Percentiles rank a stretch among this genome's conserved stretches.
phyloP scores from a whole-genome alignment of 2,797 vertebrate genomes.

The Chrosomus eos region DNA sequence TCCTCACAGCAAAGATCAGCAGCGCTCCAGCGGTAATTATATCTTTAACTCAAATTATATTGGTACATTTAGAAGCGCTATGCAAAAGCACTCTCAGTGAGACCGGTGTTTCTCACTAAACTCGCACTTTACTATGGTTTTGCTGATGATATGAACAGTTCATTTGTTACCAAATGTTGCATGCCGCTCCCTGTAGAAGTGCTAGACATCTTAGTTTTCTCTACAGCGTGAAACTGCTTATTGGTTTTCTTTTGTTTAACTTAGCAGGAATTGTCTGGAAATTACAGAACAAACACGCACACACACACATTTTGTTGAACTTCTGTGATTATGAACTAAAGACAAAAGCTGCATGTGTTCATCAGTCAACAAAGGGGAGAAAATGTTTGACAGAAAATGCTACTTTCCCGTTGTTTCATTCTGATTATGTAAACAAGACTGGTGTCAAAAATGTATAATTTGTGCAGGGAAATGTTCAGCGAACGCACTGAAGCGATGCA shows the following conservation, averaged over 20 bases:
- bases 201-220: conserved; percentile 38
- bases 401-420: conserved; percentile 24
- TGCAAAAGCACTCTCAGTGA: neutral
- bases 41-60: conserved; percentile 46
- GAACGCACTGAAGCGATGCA: neutral
- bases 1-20: conserved; percentile 44
- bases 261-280: conserved; percentile 29
- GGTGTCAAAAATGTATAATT: conserved; percentile 46
- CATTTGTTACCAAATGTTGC: conserved; percentile 39
- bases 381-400: conserved; percentile 37
- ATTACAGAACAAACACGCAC: conserved; percentile 2
- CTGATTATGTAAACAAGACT: conserved; percentile 19
- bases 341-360: conserved; percentile 43
- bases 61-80: conserved; percentile 34
- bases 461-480: conserved; percentile 19
- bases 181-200: conserved; percentile 13
- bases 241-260: conserved; percentile 40
- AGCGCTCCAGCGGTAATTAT: conserved; percentile 34
- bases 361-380: conserved; percentile 20
- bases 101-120: conserved; percentile 18
- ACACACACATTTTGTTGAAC: neutral
- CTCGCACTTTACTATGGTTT: conserved; percentile 17
- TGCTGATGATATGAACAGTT: conserved; percentile 31
- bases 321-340: conserved; percentile 42
- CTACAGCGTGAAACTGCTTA: conserved; percentile 9